These are phyloP conservation scores for Zaprionus bogoriensis DNA, from an alignment of 2,888 invertebrate genomes.

Conservation along the genomic window DNA sequence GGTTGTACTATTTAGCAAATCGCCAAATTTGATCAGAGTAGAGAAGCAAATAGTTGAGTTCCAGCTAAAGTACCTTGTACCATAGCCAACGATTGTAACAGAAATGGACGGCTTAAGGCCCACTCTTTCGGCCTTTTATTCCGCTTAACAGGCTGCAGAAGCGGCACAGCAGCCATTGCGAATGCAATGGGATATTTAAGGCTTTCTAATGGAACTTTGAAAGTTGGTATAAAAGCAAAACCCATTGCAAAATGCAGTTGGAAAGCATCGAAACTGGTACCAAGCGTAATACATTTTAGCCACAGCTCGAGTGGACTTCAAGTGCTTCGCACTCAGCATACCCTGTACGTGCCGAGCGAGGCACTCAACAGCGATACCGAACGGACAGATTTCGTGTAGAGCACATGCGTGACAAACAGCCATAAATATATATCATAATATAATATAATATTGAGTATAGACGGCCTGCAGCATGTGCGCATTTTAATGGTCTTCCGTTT, in stretches of 20 bases:
- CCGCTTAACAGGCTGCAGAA: not conserved
- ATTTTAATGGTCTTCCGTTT: not conserved
- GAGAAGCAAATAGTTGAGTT: no score
- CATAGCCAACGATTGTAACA: no score
- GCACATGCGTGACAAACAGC: no score
- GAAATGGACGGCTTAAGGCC: not conserved
- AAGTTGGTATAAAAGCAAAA: not conserved
- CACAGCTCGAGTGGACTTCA: not conserved
- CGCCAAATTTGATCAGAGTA: no score
- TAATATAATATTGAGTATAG: no score
- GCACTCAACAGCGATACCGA: no score
- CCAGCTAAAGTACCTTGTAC: no score
- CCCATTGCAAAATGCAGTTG: not conserved
- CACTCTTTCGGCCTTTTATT: not conserved
- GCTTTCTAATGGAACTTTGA: constrained; percentile 1
- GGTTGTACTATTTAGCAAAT: no score
- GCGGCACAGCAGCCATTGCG: constrained; percentile 2
- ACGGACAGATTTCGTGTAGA: no score
- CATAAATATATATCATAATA: no score
- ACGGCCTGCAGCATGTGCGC: not conserved
- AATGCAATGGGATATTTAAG: constrained; percentile 4
- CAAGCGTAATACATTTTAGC: not conserved
- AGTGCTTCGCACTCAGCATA: not conserved
- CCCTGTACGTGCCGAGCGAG: not conserved
- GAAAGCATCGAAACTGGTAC: not conserved